phyloP scores from a whole-genome alignment of 2,888 invertebrate genomes.

The Hirtodrosophila duncani region DNA sequence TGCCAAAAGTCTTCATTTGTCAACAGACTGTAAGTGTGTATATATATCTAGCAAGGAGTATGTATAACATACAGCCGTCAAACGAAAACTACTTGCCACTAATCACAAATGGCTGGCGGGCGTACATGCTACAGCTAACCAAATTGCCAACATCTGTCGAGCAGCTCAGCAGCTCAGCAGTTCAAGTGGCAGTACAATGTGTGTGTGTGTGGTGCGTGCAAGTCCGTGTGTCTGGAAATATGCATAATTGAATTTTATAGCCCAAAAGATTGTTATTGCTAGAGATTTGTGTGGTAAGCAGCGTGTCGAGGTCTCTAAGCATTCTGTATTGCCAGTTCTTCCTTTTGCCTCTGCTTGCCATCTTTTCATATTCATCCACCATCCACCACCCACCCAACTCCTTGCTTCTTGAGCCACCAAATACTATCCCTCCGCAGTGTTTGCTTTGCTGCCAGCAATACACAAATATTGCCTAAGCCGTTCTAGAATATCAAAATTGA shows the following conservation, averaged over 20 bases:
- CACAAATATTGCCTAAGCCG: conserved; percentile 36
- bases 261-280: conserved; percentile 64
- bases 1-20: too few species aligned
- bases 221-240: conserved; percentile 33
- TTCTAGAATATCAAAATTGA: conserved; percentile 39
- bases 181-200: conserved; percentile 1
- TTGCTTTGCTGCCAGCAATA: conserved; percentile 38
- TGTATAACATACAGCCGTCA: too few species aligned
- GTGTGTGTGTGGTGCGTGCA: conserved; percentile 2
- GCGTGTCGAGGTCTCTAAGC: conserved; percentile 9
- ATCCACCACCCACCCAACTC: too few species aligned
- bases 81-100: conserved; percentile 51
- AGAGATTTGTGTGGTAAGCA: conserved; percentile 53
- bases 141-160: conserved; percentile 5
- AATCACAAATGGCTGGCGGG: conserved; percentile 54
- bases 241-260: conserved; percentile 74
- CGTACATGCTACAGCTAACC: conserved; percentile 8
- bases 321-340: conserved; percentile 12
- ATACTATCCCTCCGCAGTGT: too few species aligned
- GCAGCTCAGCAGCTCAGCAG: too few species aligned
- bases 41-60: too few species aligned
- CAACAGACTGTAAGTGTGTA: too few species aligned
- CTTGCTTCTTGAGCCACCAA: too few species aligned
- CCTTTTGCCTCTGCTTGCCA: background rate
- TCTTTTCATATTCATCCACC: conserved; percentile 26